Base-by-base conservation (phyloP, 1,140 invertebrate genomes). In the Drosophila lowei region DNA sequence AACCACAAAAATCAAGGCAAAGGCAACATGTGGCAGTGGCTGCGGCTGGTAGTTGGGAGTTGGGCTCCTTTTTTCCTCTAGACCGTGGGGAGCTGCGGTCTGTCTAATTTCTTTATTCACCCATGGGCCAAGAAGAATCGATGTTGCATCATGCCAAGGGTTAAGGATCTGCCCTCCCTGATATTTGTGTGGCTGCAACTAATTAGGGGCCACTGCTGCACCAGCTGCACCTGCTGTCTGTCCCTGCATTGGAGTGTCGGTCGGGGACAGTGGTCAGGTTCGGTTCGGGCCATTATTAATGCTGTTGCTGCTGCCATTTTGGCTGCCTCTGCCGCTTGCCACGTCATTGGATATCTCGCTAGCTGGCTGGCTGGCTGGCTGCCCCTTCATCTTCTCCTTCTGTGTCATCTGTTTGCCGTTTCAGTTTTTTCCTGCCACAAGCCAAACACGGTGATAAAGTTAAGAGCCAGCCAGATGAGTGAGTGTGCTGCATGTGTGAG, bases 401-500 rank as follows among this genome's bases (percentile, higher is more conserved):
- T 50, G 68, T 57, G 66, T 68, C 66, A 68, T 68, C 34, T 72
- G 58, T 30, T 41, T 25, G 70, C 68, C 46, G 42, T 42, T 47
- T 62, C 25, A 34, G 49, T 62, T 72, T 43, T 48, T 70, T 55
- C n/a, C 28, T 38, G 50, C 65, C 48, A 43, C 63, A 68, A 68
- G 57, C 62, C 79, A 77, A 81, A 80, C 78, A 77, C 66, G 73
- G 74, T 86, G 80, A 84, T 84, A 84, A 86, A 84, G 80, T 84
- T 80, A 73, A 84, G 74, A 80, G 81, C 34, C 81, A 77, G 79
- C 56, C 72, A 61, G 47, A 50, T 15, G 52, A 56, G 42, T 49
- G 30, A 28, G 48, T 38, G 15, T 67, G 47, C 44, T 71, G 65
- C 9, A 21, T 8, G 2, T 53, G 50, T 5, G 23, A 21, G 8